A percentile compares a stretch with the other conserved stretches of the same genome.
Conservation (phyloP, 2,888 invertebrate species). For the Heliconius ethilla region DNA sequence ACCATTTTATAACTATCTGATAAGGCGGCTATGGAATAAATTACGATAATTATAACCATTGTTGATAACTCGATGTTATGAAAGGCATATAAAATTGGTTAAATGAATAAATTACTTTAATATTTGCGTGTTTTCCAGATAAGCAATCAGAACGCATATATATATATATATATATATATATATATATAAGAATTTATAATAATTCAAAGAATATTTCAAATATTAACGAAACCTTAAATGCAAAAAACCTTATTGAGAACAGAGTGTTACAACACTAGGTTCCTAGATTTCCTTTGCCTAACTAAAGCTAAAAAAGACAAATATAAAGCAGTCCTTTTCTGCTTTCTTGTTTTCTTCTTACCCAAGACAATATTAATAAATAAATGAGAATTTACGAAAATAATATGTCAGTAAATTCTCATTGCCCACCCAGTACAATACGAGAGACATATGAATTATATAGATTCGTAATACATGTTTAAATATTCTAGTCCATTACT, state of each 20-base stretch:
- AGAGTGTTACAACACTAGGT: too few species aligned
- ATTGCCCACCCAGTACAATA: background rate
- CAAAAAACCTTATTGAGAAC: too few species aligned
- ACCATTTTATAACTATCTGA: slow-evolving; percentile 31
- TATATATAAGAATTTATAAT: too few species aligned
- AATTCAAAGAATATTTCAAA: background rate
- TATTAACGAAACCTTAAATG: too few species aligned
- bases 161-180: too few species aligned
- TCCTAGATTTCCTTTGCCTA: too few species aligned
- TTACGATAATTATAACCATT: slow-evolving; percentile 31
- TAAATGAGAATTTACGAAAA: too few species aligned
- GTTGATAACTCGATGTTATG: background rate
- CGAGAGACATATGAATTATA: background rate
- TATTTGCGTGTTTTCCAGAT: background rate
- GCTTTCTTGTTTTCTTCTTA: too few species aligned
- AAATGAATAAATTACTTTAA: background rate
- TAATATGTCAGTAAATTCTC: background rate
- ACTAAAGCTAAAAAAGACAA: too few species aligned
- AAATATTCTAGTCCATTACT: slow-evolving; percentile 19
- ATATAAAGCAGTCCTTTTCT: too few species aligned
- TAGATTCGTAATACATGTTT: slow-evolving; percentile 8
- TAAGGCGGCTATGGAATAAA: slow-evolving; percentile 24
- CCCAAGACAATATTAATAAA: too few species aligned
- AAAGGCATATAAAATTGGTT: background rate
- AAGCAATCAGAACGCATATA: background rate